Evolutionary conservation across 2,113 vertebrate genomes (phyloP).

Genomic region (Sylvietta virens): DNA sequence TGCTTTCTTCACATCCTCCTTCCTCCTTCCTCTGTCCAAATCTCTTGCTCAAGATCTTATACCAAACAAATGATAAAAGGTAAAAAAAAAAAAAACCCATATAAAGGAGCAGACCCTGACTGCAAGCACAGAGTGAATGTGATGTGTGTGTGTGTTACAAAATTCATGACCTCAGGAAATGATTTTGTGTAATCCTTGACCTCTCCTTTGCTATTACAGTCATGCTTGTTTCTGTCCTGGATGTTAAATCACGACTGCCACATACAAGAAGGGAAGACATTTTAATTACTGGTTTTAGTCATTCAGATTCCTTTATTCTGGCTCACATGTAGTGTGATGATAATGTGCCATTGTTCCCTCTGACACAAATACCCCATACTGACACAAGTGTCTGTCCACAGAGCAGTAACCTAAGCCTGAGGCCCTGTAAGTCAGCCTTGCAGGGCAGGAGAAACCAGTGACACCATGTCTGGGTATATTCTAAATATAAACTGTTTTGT

Average conservation of each 20-base stretch:
- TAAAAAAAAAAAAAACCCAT: not conserved
- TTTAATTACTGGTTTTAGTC: not conserved
- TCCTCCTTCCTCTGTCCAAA: not conserved
- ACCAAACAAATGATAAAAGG: not conserved
- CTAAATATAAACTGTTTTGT: constrained; percentile 30
- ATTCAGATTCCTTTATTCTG: not conserved
- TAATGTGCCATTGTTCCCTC: not conserved
- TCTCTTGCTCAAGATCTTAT: not conserved
- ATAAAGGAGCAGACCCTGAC: not conserved
- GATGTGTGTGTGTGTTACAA: not conserved
- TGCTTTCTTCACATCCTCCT: not conserved
- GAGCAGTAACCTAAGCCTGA: not conserved
- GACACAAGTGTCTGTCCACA: not conserved
- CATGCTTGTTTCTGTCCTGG: not conserved
- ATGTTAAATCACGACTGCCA: not conserved
- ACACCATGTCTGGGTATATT: not conserved
- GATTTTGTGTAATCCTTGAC: not conserved
- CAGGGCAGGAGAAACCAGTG: not conserved
- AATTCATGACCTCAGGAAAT: not conserved
- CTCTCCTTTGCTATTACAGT: not conserved
- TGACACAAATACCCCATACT: constrained; percentile 11
- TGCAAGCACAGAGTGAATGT: not conserved
- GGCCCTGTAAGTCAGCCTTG: constrained; percentile 15
- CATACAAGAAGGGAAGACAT: not conserved
- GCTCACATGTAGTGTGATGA: not conserved